Conservation (phyloP, 2,888 invertebrate genomes). For the Tenodera sinensis region DNA sequence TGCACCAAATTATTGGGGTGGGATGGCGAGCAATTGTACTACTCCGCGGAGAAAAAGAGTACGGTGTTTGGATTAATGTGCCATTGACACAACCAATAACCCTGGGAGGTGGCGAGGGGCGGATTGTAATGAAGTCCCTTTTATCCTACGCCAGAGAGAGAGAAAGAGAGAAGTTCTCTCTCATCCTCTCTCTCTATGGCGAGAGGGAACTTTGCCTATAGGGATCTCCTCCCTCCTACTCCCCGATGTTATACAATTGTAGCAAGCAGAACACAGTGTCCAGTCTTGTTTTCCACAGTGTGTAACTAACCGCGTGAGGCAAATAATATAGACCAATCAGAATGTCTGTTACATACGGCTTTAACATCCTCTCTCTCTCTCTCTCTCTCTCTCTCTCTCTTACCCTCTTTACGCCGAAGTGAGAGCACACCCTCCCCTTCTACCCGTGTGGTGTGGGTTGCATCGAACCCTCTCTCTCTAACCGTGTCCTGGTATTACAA, state of each 20-base stretch:
- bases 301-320: conserved; percentile 13
- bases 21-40: background rate
- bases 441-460: background rate
- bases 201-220: conserved; percentile 4
- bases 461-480: background rate
- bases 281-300: background rate
- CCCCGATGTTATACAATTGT: background rate
- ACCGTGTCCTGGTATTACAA: background rate
- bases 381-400: too few species aligned
- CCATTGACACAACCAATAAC: conserved; percentile 29
- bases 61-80: conserved; percentile 22
- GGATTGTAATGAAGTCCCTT: conserved; percentile 17
- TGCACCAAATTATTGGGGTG: conserved; percentile 21
- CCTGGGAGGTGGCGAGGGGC: background rate
- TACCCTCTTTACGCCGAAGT: background rate
- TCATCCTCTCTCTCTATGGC: background rate
- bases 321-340: conserved; percentile 20
- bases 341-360: conserved; percentile 2
- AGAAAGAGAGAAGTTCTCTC: too few species aligned
- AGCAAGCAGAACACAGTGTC: background rate
- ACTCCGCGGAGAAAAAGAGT: background rate
- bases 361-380: background rate
- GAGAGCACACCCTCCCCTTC: background rate
- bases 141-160: background rate
- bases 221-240: background rate